Conservation (phyloP, 2,113 vertebrate species). For the Gymnocephalus cernua region DNA sequence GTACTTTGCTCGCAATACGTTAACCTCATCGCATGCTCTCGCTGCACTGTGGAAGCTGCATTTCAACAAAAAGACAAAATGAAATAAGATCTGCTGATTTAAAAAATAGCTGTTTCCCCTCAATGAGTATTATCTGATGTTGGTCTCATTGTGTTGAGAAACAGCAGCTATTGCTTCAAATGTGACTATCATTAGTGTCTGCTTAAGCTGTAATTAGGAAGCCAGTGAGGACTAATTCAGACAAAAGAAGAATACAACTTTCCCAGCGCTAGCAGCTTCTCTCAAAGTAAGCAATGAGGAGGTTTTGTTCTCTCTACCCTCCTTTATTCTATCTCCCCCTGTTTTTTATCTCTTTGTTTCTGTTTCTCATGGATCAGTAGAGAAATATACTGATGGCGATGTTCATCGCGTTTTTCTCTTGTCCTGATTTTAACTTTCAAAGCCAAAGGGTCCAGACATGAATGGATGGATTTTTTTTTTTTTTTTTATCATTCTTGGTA, state of each 20-base stretch:
- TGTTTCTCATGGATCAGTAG: slow-evolving; percentile 17
- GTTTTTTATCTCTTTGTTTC: slow-evolving; percentile 32
- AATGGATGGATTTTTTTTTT: slow-evolving; percentile 29
- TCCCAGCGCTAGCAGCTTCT: slow-evolving; percentile 43
- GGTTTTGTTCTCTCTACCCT: neutral
- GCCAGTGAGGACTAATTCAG: slow-evolving; percentile 44
- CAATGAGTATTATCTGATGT: slow-evolving; percentile 6
- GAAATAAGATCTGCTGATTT: slow-evolving; percentile 30
- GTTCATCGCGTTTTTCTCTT: slow-evolving; percentile 45
- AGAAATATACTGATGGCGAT: slow-evolving; percentile 45
- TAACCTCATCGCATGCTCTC: slow-evolving; percentile 31
- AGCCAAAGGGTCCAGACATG: slow-evolving; percentile 43
- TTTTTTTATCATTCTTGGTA: slow-evolving; percentile 28
- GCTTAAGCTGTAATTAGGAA: slow-evolving; percentile 38
- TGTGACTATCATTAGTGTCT: slow-evolving; percentile 47
- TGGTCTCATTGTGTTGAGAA: slow-evolving; percentile 24
- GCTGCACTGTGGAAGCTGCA: slow-evolving; percentile 6
- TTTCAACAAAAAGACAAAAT: slow-evolving; percentile 34
- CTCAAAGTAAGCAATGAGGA: slow-evolving; percentile 38
- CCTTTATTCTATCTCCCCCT: slow-evolving; percentile 13
- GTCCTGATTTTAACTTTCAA: slow-evolving; percentile 48
- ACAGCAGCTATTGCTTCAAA: slow-evolving; percentile 30
- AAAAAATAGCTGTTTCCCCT: slow-evolving; percentile 8
- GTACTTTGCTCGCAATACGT: slow-evolving; percentile 37
- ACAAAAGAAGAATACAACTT: slow-evolving; percentile 34